Percentiles rank a stretch among this genome's conserved stretches.
Conservation (phyloP, 2,113 vertebrate genomes). For the Australoheros scitulus region DNA sequence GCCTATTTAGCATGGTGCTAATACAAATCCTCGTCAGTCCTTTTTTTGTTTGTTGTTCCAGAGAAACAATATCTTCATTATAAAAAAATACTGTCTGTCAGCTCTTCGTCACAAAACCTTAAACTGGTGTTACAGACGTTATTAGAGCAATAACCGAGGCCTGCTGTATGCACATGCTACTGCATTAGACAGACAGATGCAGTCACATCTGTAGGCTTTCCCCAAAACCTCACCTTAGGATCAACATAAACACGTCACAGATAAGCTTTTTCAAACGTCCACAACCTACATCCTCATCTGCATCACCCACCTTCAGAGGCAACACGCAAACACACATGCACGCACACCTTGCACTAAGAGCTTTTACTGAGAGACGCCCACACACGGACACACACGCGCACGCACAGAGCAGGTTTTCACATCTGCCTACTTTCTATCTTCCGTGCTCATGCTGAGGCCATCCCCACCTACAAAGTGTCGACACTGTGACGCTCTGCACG, state of each 20-base stretch:
- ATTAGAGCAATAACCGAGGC: background rate
- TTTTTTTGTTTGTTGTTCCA: background rate
- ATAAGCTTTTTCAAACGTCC: constrained; percentile 5
- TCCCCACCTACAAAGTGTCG: constrained; percentile 56
- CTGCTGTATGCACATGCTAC: background rate
- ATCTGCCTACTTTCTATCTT: constrained; percentile 69
- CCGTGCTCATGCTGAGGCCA: constrained; percentile 44
- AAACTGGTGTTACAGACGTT: background rate
- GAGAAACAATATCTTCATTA: background rate
- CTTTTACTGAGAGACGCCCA: constrained; percentile 53
- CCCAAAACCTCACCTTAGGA: constrained; percentile 46
- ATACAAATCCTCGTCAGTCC: background rate
- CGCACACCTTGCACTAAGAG: constrained; percentile 21
- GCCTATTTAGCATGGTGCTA: background rate
- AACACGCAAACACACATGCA: constrained; percentile 34
- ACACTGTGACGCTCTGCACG: constrained; percentile 58
- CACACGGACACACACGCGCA: constrained; percentile 26
- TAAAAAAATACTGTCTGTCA: background rate
- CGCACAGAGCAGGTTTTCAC: constrained; percentile 56
- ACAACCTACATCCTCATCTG: constrained; percentile 39
- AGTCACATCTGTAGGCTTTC: constrained; percentile 25
- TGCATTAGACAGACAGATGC: background rate
- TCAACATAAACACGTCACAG: constrained; percentile 36
- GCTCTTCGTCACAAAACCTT: background rate
- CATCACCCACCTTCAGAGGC: constrained; percentile 27